These are phyloP conservation scores for Gambusia affinis DNA, from an alignment of 2,113 vertebrate species.

Conservation along the genomic window DNA sequence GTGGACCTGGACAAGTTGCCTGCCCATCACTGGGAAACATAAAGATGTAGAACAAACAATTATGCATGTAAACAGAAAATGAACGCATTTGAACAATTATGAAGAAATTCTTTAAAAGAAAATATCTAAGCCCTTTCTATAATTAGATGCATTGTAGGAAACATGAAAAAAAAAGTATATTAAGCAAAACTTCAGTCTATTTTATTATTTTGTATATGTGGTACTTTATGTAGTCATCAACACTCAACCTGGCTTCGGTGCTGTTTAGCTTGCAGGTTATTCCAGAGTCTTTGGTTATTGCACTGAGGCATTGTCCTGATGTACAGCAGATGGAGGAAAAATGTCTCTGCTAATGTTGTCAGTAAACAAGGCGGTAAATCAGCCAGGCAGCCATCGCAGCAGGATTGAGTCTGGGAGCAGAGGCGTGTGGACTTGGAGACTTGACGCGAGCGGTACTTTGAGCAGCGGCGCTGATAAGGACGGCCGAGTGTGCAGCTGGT, in stretches of 20 bases:
- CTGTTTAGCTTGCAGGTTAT: background rate
- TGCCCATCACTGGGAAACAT: too few relatives aligned
- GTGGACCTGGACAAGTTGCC: too few relatives aligned
- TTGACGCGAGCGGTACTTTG: slow-evolving; percentile 9
- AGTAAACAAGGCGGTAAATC: slow-evolving; percentile 15
- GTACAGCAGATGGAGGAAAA: slow-evolving; percentile 16
- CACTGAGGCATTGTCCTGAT: background rate
- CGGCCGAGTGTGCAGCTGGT: slow-evolving; percentile 28
- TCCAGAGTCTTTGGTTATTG: slow-evolving; percentile 5
- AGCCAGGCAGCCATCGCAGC: background rate
- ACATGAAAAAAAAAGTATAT: background rate
- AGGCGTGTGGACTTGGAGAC: background rate
- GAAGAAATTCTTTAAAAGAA: too few relatives aligned
- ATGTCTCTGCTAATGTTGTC: slow-evolving; percentile 10
- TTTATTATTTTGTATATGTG: background rate
- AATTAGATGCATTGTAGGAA: background rate
- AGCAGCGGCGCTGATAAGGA: slow-evolving; percentile 35
- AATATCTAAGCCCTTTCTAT: background rate
- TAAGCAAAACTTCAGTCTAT: background rate
- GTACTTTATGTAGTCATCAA: background rate
- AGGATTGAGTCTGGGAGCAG: slow-evolving; percentile 11
- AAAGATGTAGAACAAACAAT: too few relatives aligned
- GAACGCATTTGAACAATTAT: too few relatives aligned
- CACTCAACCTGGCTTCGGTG: background rate
- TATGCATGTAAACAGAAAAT: too few relatives aligned